A percentile compares a stretch with the other conserved stretches of the same genome.
Conservation (phyloP, 2,888 invertebrate species). For the Mimumesa dahlbomi region DNA sequence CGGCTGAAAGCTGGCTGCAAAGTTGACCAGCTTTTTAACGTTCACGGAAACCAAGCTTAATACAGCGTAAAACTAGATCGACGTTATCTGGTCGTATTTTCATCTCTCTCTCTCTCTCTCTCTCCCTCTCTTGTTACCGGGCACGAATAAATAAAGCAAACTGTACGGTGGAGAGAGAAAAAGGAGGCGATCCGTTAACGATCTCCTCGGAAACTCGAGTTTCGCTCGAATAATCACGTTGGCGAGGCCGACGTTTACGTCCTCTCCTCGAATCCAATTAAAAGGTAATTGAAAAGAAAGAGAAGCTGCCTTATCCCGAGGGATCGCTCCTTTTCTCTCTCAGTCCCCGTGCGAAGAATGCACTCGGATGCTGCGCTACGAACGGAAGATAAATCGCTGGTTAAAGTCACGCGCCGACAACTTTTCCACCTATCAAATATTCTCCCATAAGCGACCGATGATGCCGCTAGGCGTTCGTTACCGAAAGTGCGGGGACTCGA, state of each 20-base stretch:
- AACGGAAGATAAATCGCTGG: constrained; percentile 56
- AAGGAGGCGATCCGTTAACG: constrained; percentile 32
- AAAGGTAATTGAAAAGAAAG: constrained; percentile 43
- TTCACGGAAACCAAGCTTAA: not conserved
- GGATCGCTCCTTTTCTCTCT: not conserved
- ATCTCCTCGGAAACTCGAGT: constrained; percentile 22
- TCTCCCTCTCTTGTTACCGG: no score
- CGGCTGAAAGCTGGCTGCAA: not conserved
- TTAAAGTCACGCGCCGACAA: constrained; percentile 53
- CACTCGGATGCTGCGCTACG: constrained; percentile 13
- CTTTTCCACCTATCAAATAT: constrained; percentile 71
- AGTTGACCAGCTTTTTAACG: not conserved
- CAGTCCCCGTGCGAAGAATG: constrained; percentile 35
- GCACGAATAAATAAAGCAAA: constrained; percentile 11
- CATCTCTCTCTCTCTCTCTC: no score
- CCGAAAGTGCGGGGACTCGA: constrained; percentile 50
- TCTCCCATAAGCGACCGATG: constrained; percentile 63
- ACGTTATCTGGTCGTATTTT: constrained; percentile 1
- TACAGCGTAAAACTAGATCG: constrained; percentile 11
- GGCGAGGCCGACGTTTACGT: constrained; percentile 22
- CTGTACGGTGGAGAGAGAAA: not conserved
- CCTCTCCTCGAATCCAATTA: constrained; percentile 52
- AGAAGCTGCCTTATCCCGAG: constrained; percentile 17
- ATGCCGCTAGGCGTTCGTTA: constrained; percentile 66
- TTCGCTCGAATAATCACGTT: constrained; percentile 39